phyloP scores from a whole-genome alignment of 1,140 invertebrate genomes.

The Aphidius gifuensis region DNA sequence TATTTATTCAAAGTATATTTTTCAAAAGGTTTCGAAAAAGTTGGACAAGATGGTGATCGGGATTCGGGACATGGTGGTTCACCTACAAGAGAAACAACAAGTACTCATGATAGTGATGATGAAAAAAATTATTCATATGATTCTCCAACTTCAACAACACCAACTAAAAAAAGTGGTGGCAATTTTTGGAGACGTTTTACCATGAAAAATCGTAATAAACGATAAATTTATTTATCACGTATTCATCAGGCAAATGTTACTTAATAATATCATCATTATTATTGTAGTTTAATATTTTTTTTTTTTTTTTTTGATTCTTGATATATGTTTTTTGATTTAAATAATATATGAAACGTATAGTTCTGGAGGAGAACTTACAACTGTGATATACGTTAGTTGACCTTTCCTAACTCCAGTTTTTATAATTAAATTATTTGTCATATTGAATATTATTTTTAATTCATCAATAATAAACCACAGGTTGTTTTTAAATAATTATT shows the following conservation, averaged over 20 bases:
- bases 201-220: conserved; percentile 68
- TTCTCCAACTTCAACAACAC: conserved; percentile 40
- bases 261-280: conserved; percentile 2
- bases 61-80: conserved; percentile 58
- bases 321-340: too few relatives aligned
- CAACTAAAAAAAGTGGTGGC: conserved; percentile 60
- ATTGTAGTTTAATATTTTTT: background rate
- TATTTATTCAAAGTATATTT: too few relatives aligned
- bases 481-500: too few relatives aligned
- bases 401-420: too few relatives aligned
- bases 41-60: conserved; percentile 56
- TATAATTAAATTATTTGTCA: background rate
- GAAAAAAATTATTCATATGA: conserved; percentile 51
- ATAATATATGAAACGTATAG: too few relatives aligned
- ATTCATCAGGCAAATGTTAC: conserved; percentile 17
- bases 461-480: too few relatives aligned
- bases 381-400: too few relatives aligned
- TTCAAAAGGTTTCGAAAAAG: conserved; percentile 34
- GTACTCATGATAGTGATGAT: conserved; percentile 47
- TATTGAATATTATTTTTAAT: too few relatives aligned
- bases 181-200: conserved; percentile 72
- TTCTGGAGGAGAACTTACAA: too few relatives aligned
- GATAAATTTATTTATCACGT: conserved; percentile 52
- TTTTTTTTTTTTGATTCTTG: too few relatives aligned
- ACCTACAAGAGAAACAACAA: conserved; percentile 51